A percentile compares a stretch with the other conserved stretches of the same genome.
Evolutionary conservation across 2,888 invertebrate genomes (phyloP).

Genomic region (Tiphia femorata): DNA sequence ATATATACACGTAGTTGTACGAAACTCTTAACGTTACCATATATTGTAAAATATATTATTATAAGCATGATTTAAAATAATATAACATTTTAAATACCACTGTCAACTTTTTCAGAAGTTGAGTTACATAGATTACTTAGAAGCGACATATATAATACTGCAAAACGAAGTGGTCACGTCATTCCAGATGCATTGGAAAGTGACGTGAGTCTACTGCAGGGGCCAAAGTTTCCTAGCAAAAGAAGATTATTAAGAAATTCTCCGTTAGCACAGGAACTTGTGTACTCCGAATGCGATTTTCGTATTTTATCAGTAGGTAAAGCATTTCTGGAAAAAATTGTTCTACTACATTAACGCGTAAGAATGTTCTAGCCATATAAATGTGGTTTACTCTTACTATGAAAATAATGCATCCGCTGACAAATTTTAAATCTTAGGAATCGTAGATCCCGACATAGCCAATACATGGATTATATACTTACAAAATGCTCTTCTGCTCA

Average conservation of each 20-base stretch:
- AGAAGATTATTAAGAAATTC: conserved; percentile 74
- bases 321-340: neutral
- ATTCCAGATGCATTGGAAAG: conserved; percentile 68
- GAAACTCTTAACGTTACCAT: neutral
- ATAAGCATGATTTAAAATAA: neutral
- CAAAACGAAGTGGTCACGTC: conserved; percentile 66
- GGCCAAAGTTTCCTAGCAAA: conserved; percentile 71
- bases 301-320: conserved; percentile 71
- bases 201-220: conserved; percentile 73
- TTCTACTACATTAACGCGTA: neutral
- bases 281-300: conserved; percentile 74
- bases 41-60: conserved; percentile 4
- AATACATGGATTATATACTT: conserved; percentile 71
- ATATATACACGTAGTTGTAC: neutral
- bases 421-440: conserved; percentile 59
- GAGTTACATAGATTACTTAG: conserved; percentile 76
- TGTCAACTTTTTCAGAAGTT: conserved; percentile 68
- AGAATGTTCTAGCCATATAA: too few species aligned
- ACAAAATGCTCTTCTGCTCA: conserved; percentile 71
- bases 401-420: neutral
- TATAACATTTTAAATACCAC: neutral
- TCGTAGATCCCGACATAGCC: conserved; percentile 60
- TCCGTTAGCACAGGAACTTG: conserved; percentile 74
- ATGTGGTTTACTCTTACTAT: neutral
- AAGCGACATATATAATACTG: conserved; percentile 74